phyloP scores from a whole-genome alignment of 2,888 invertebrate species.

The Zelleria hepariella region DNA sequence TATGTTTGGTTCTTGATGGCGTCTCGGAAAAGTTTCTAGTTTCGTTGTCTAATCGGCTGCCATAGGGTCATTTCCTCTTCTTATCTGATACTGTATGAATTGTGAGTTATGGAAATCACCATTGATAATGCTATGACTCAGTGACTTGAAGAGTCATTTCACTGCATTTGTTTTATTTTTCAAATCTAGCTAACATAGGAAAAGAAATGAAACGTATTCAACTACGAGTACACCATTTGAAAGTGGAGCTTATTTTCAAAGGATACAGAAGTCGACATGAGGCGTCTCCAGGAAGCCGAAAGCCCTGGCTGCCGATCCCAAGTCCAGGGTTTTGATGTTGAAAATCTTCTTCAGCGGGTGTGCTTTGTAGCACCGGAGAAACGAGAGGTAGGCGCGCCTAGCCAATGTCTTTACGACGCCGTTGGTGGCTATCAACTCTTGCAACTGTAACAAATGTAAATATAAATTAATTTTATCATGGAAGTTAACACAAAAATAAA shows the following conservation, averaged over 20 bases:
- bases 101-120: not conserved
- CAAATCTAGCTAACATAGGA: no score
- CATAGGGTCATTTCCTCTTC: not conserved
- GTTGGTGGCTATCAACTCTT: constrained; percentile 90
- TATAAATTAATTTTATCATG: no score
- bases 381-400: constrained; percentile 95
- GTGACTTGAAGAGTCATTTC: no score
- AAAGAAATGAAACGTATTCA: no score
- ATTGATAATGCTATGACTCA: not conserved
- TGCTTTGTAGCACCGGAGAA: constrained; percentile 94
- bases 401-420: constrained; percentile 93
- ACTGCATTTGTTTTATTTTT: no score
- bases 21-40: no score
- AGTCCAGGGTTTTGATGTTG: constrained; percentile 88
- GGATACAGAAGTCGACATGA: constrained; percentile 89
- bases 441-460: constrained; percentile 76
- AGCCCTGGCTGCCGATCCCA: constrained; percentile 87
- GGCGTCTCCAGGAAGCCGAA: constrained; percentile 96
- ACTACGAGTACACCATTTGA: no score
- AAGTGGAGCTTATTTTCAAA: no score
- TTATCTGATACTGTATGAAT: not conserved
- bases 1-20: no score
- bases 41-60: not conserved
- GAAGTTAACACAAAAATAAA: no score
- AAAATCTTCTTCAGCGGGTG: constrained; percentile 94